Evolutionary conservation across 2,113 vertebrate genomes (phyloP), one percentile per base, ranked within the genome.

Genomic region (Varanus salvator): DNA sequence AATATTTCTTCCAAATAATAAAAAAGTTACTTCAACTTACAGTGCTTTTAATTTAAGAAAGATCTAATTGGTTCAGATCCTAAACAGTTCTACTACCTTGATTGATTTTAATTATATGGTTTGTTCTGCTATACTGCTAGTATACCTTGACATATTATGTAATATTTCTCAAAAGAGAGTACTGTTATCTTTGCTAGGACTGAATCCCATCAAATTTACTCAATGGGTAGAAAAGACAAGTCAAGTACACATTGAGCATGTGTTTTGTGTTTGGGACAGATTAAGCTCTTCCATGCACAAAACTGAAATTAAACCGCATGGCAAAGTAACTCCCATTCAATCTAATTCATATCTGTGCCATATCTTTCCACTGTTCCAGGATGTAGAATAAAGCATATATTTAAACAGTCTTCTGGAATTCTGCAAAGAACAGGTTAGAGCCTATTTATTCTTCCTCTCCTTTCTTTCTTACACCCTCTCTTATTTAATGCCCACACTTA

Each of bases 251-350:
- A 54, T 44, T 71, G 23, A 91, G 92, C 78, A 83, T 60, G 29
- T 80, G 38, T 78, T 89, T 87, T 89, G 80, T 84, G 93, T 83
- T 80, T 93, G 83, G 12, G 4, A 86, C 90, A 91, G 86, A 95
- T 89, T 57, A 95, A 69, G 83, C 54, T 80, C 78, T 91, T 81
- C 90, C 88, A 87, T 89, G 75, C 85, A 84, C 44, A 57, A 71
- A 64, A 90, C 34, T 94, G 34, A 89, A 88, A 93, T 80, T 87
- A 85, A 82, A 0, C 25, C 57, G 12, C 60, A 89, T 83, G 44
- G 34, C 78, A 17, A 83, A 64, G 29, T 74, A 69, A 92, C 80
- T 89, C 80, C 38, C 60, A 3, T 44, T 80, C 84, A 78, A 89
- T 52, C n/a, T 57, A 84, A 69, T 38, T 90, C 82, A 29, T 72